A percentile compares a stretch with the other conserved stretches of the same genome.
phyloP scores from a whole-genome alignment of 2,888 invertebrate genomes.

The Flabesymbios commensalis region DNA sequence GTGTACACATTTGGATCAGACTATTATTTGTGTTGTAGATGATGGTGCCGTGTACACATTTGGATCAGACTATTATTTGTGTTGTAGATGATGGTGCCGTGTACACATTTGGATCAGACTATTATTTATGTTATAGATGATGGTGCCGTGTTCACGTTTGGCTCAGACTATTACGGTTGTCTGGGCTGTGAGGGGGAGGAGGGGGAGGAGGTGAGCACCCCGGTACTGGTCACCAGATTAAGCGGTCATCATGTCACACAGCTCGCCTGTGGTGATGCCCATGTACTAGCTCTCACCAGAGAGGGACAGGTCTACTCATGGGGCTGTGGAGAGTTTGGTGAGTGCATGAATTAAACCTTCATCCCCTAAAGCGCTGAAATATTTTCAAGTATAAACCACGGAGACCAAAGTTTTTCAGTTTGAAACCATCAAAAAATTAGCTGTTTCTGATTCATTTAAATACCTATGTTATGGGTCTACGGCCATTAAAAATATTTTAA shows the following conservation, averaged over 20 bases:
- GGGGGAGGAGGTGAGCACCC: constrained; percentile 47
- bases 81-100: constrained; percentile 56
- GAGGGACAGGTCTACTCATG: constrained; percentile 57
- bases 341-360: too few species aligned
- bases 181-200: constrained; percentile 48
- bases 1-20: too few species aligned
- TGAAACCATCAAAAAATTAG: too few species aligned
- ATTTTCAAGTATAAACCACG: too few species aligned
- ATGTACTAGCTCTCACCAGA: constrained; percentile 52
- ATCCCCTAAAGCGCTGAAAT: too few species aligned
- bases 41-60: constrained; percentile 54
- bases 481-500: too few species aligned
- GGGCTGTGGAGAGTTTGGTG: constrained; percentile 61
- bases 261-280: constrained; percentile 56
- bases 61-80: constrained; percentile 60
- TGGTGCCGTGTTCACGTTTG: constrained; percentile 54
- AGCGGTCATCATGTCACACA: constrained; percentile 42
- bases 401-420: too few species aligned
- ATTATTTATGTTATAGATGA: constrained; percentile 59
- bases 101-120: constrained; percentile 58
- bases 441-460: too few species aligned
- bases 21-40: too few species aligned
- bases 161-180: constrained; percentile 60
- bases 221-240: constrained; percentile 45
- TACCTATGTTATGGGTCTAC: too few species aligned